Evolutionary conservation across 2,113 vertebrate species (phyloP).

Genomic region (Paramormyrops kingsleyae): DNA sequence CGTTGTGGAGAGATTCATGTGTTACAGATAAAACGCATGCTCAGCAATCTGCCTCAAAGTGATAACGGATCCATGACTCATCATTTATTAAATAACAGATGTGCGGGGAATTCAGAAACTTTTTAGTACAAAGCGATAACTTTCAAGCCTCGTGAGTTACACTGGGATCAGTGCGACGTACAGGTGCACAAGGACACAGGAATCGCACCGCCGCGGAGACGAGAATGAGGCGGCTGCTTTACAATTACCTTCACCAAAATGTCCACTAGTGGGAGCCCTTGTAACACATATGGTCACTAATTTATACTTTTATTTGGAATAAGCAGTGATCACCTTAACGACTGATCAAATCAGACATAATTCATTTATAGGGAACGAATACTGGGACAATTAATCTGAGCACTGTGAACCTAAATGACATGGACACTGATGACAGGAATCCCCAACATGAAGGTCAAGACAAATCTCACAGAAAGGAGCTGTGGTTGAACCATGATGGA

Average conservation of each 20-base stretch:
- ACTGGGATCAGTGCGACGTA: background rate
- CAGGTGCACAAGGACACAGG: background rate
- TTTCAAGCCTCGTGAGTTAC: background rate
- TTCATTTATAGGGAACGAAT: background rate
- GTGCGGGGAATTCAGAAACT: background rate
- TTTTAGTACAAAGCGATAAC: background rate
- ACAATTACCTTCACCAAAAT: background rate
- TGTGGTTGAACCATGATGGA: background rate
- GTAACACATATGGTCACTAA: background rate
- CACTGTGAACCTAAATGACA: background rate
- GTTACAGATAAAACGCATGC: background rate
- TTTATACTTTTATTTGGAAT: background rate
- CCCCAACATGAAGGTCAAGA: background rate
- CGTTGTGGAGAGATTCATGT: background rate
- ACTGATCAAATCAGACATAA: background rate
- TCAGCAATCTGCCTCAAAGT: background rate
- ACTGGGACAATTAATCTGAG: background rate
- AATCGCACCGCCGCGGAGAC: background rate
- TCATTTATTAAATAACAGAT: background rate
- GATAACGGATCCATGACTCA: background rate
- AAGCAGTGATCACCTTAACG: background rate
- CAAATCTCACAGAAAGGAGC: background rate
- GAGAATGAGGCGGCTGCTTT: background rate
- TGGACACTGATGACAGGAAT: background rate
- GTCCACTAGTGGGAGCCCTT: slow-evolving; percentile 4